Evolutionary conservation across 2,113 vertebrate genomes (phyloP), one percentile per base, ranked within the genome.

Genomic region (Lethenteron reissneri): DNA sequence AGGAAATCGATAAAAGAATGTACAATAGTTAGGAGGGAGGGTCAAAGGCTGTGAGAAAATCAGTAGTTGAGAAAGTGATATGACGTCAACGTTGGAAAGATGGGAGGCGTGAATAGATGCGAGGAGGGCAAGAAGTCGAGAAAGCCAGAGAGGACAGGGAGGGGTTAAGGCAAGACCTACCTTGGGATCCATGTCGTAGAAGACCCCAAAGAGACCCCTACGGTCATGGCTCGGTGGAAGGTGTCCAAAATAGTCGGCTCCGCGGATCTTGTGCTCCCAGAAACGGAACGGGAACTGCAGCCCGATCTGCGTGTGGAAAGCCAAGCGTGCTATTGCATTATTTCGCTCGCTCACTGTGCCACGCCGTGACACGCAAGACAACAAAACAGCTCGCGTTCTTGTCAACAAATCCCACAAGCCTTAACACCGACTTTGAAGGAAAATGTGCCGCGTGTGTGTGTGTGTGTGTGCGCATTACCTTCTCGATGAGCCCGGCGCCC

Each of bases 171-270:
- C 15, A 68, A 72, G 10, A 57, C 75, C 72, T 82, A 97, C 94
- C 87, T 94, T 83, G 64, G 90, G 88, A 74, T 91, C 85, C 85
- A 97, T 86, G 79, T 97, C 94, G 12, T 97, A 97, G 81, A 96
- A 97, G 69, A 97, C 87, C 56, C 87, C 87, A 58, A 97, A 97
- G 74, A 97, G 84, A 14, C 94, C 94, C 74, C 86, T 84, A 62
- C 86, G 87, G 77, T 85, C 87, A 59, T 85, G 83, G 75, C 76
- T 77, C 57, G 88, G 86, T 10, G 94, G 85, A 72, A 97, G 81
- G 3, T 94, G 89, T 58, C 90, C 94, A 72, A 99, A 99, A 78
- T 90, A 99, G 78, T 99, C 94, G 3, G 92, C 90, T 60, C 89
- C 87, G 79, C 95, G 86, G 78, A 97, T 87, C 79, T 95, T 97